Base-by-base conservation (phyloP, 2,113 vertebrate genomes). In the Dromas ardeola region DNA sequence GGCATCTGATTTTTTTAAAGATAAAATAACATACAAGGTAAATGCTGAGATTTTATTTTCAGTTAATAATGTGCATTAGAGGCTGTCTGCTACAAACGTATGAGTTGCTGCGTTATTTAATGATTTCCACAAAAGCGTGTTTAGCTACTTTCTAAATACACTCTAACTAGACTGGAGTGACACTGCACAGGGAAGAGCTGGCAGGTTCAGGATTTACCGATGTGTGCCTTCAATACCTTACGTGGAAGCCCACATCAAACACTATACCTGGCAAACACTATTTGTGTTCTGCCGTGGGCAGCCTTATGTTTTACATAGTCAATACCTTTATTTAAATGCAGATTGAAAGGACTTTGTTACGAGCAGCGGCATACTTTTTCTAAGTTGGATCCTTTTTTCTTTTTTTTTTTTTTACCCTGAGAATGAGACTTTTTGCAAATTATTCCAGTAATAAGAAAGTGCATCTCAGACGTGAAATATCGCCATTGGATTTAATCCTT, bases 41-140 rank as follows among this genome's bases (percentile, higher is more conserved):
- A 97, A 97, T 96, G 96, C 40, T 85, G 62, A 80, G 88, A 95
- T 95, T 95, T 96, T 95, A 94, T 97, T 95, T 95, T 90, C 80
- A 88, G 96, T 94, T 97, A 97, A 97, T 96, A 96, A 97, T 10
- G 52, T 42, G 36, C 94, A 95, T 88, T 85, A 85, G 92, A 81
- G 71, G 71, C 85, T 91, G 71, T 81, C 96, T 85, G 78, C 92
- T 95, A 91, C 97, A 97, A 97, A 97, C 20, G 59, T 92, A 95
- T 90, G 73, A 96, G 96, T 93, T 72, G 95, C 91, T 63, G 85
- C 69, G 72, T 97, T 97, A 91, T 92, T 96, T 93, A 86, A 94
- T 90, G 96, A 97, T 93, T 90, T 82, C 96, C 90, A 96, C 93
- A 65, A 58, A 93, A 95, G 73, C 91, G 88, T 88, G 81, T 96